These are phyloP conservation scores for Limnephilus marmoratus DNA, from an alignment of 2,888 invertebrate species.

Conservation along the genomic window DNA sequence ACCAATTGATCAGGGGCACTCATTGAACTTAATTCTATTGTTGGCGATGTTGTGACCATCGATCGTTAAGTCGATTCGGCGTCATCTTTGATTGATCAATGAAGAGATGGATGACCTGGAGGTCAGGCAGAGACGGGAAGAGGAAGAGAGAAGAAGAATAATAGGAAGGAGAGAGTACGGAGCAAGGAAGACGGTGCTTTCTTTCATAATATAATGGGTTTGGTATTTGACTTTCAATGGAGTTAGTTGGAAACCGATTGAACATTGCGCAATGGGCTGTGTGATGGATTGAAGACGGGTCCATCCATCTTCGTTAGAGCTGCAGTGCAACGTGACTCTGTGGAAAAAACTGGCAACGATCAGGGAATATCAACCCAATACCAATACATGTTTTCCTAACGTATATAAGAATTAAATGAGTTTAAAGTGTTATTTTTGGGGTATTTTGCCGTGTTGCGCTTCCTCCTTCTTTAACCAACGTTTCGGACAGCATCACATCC, in stretches of 20 bases:
- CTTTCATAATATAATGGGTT: not conserved
- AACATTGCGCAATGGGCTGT: not conserved
- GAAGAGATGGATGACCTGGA: not conserved
- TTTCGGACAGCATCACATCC: no score
- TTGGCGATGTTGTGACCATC: conserved; percentile 9
- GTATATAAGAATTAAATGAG: no score
- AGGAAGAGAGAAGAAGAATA: no score
- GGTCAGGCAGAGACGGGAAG: not conserved
- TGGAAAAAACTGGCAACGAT: not conserved
- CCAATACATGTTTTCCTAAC: not conserved
- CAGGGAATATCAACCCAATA: not conserved
- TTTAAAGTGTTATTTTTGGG: no score
- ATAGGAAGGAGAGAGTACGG: not conserved
- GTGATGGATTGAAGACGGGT: not conserved
- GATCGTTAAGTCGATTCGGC: not conserved
- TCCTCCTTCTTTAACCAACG: no score
- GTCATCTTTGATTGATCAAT: conserved; percentile 3
- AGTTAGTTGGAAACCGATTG: not conserved
- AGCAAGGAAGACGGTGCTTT: not conserved
- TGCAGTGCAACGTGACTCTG: not conserved
- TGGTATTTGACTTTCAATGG: not conserved
- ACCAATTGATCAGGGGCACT: not conserved
- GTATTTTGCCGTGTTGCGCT: no score
- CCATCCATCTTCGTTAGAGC: conserved; percentile 35
- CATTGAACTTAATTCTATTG: not conserved